Conservation (phyloP, 1,140 invertebrate genomes). For the Ganaspis sp. region DNA sequence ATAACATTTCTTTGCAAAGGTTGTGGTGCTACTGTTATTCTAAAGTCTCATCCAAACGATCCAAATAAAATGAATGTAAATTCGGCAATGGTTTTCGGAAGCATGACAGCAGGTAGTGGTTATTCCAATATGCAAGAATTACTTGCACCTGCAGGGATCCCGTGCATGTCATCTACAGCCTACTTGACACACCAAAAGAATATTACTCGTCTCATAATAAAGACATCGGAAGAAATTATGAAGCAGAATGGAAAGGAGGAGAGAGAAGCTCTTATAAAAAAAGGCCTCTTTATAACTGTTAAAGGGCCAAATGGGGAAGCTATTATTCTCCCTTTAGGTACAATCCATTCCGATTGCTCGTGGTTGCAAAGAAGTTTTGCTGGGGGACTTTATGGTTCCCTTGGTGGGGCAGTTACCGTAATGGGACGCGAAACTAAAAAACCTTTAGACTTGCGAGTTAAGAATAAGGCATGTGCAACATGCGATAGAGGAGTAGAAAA, state of each 20-base stretch:
- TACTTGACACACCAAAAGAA: background rate
- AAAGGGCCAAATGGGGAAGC: background rate
- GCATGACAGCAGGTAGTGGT: background rate
- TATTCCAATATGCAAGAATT: conserved; percentile 3
- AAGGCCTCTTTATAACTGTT: background rate
- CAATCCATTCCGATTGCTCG: background rate
- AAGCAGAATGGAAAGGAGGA: background rate
- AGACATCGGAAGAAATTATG: background rate
- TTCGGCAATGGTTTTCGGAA: background rate
- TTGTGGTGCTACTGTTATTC: background rate
- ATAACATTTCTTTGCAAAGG: background rate
- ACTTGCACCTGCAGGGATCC: background rate
- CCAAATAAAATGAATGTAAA: background rate
- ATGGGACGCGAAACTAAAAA: background rate
- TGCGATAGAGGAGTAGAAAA: background rate
- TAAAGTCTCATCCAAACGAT: background rate
- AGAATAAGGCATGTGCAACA: background rate
- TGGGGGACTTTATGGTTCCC: background rate
- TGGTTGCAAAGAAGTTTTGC: background rate
- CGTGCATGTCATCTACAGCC: background rate
- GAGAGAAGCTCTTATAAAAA: background rate
- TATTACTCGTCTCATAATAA: background rate
- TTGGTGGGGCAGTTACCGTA: background rate
- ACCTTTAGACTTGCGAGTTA: background rate
- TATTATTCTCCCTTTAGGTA: background rate